Base-by-base conservation (phyloP, 2,888 invertebrate genomes). In the Zhuqinia jingwanae region DNA sequence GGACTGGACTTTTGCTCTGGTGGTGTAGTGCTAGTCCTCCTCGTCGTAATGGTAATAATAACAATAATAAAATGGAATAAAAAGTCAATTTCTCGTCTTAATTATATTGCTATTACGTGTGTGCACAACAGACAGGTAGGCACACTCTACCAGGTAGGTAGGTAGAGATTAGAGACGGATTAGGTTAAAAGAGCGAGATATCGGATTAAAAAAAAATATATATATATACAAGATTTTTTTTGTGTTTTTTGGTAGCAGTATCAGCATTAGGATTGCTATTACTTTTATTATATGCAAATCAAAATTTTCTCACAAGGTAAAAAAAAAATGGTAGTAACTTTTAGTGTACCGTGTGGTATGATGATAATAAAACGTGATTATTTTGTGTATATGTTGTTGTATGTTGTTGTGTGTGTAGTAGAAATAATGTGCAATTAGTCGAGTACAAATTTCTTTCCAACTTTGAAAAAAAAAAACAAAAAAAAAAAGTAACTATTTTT, bases 401-500 rank as follows among this genome's bases (percentile, higher is more conserved):
- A 30, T n/a, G 20, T n/a, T 53, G n/a, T n/a, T n/a, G n/a, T 13
- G 17, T 30, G 10, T 45, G 70, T 47, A 47, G 70, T 70, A 47
- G 45, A n/a, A 25, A 47, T 53, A 73, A 27, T 73, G 50, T 50
- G 73, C 73, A 73, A 73, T 73, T 73, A 73, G 73, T 53, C 73
- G 50, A 53, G 73, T 50, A 73, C 73, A 73, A 73, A 73, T 73
- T 73, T 30, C 73, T 50, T 50, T 27, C 50, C 30, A 73, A 45
- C 45, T 47, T 47, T 65, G n/a, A 50, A 50, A 50, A 15, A 27
- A 27, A 50, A 53, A 27, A 73, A 50, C 50, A 73, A 8, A 13
- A 50, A 15, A n/a, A 11, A n/a, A n/a, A n/a, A n/a, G n/a, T n/a
- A n/a, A 47, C 70, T 8, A 27, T 27, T 30, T 47, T 73, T 73